Base-by-base conservation (phyloP, 1,140 invertebrate species). In the Brachionus rotundiformis region DNA sequence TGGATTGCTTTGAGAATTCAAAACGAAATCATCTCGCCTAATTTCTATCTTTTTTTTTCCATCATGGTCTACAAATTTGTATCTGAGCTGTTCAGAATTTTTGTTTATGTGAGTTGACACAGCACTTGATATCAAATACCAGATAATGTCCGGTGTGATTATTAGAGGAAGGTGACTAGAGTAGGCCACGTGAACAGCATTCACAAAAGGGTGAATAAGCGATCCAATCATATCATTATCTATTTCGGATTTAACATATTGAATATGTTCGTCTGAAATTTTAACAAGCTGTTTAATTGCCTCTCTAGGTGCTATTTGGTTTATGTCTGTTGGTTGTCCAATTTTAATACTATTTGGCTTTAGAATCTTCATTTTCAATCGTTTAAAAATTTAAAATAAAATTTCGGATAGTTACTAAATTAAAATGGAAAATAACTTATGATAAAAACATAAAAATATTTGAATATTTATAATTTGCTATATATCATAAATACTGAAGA, bases 121-220 rank as follows among this genome's bases (percentile, higher is more conserved):
- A 19, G 29, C 76, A 79, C 76, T 79, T 79, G 76, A 59, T 11
- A 79, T 79, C 19, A 79, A 25, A 54, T 79, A 79, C 76, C 76
- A 79, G 44, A 79, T 79, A 27, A 59, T 63, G 16, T 79, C 76
- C 2, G 76, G 76, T 5, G 47, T 36, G 10, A 79, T 79, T 39
- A 54, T 79, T n/a, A 79, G 10, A 27, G 76, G 76, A 11, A 79
- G 36, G 25, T 79, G 76, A 54, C 23, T 23, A 1, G 76, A 54
- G 54, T 79, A 79, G 19, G 76, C 76, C 10, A n/a, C 2, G 10
- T 59, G 54, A 31, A 79, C 47, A n/a, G 76, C 76, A 47, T 79
- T 5, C 10, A 79, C 76, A 79, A 79, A 79, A 11, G 76, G 76
- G 31, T 79, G 76, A 44, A 59, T 31, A 3, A 2, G 8, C 11